These are phyloP conservation scores for Calidris pugnax DNA, from an alignment of 2,113 vertebrate genomes.

Conservation along the genomic window DNA sequence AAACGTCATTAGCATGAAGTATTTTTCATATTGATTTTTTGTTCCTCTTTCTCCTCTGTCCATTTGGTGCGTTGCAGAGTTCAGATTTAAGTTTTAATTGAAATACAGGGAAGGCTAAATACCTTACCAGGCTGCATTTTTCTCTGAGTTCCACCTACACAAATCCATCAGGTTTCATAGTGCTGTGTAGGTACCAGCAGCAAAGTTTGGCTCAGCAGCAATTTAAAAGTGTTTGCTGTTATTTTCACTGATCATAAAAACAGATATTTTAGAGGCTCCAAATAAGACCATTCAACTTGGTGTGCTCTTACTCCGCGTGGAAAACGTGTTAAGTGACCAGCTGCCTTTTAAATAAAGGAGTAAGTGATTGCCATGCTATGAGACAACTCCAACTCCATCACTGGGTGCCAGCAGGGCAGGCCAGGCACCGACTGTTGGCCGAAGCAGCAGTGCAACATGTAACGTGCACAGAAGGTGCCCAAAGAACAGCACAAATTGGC, in stretches of 20 bases:
- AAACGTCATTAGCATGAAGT: constrained; percentile 38
- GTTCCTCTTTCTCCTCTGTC: not conserved
- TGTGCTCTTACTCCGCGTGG: not conserved
- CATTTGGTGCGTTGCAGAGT: not conserved
- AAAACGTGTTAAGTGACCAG: not conserved
- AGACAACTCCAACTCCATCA: not conserved
- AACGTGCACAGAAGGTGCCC: not conserved
- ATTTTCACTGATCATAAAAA: not conserved
- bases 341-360: not conserved
- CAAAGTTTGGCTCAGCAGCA: not conserved
- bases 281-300: not conserved
- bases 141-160: not conserved
- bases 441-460: not conserved
- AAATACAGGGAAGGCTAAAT: constrained; percentile 4
- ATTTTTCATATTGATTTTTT: constrained; percentile 38
- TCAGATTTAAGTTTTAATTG: constrained; percentile 36
- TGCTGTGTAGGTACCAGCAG: not conserved
- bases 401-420: not conserved
- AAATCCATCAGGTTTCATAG: not conserved
- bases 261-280: not conserved
- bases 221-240: not conserved
- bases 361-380: not conserved
- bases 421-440: not conserved
- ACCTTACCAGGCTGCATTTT: not conserved
- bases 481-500: not conserved